Base-by-base conservation (phyloP, 37 sponge, comb jelly and placozoan species). In the Aplysina aerophoba region DNA sequence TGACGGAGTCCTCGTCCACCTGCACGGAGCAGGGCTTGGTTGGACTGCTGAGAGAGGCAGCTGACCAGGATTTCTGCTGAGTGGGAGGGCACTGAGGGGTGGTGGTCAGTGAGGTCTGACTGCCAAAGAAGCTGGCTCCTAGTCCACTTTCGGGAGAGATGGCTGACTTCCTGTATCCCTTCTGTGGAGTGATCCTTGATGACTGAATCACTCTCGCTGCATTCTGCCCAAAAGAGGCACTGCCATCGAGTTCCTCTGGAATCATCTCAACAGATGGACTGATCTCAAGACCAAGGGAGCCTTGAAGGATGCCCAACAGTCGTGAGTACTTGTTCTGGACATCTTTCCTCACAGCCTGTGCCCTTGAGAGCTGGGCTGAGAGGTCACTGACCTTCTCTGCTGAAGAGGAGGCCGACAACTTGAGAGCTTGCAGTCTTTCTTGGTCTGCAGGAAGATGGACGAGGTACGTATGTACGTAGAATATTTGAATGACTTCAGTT, bases 101-200 rank as follows among this genome's bases (percentile, higher is more conserved):
- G 35, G 59, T 38, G 11, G 59, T 13, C 0, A 39, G 44, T 28
- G 85, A 89, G 12, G 60, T 4, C 37, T 38, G 60, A 17, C 69
- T 66, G 38, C 60, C n/a, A 55, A 27, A 13, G 0, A 88, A 36
- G 37, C 85, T 81, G 17, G 53, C 65, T 16, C 89, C 91, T 4
- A 90, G 28, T 1, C 87, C 91, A 83, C 91, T 86, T 31, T 90
- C 91, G 21, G 60, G 79, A 41, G 73, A 58, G 55, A 6, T 30
- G 22, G 66, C 11, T 14, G 63, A 22, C 38, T 21, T 35, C 28
- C 50, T 25, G 40, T 20, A 55, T 14, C 0, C 38, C 25, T 21
- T 3, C 2, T 40, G 71, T 31, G 41, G 79, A 21, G 50, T 75
- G 54, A 50, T 0, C 37, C 53, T 24, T 11, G 44, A 14, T 12